Base-by-base conservation (phyloP, 2,888 invertebrate species). In the Eristalis pertinax region DNA sequence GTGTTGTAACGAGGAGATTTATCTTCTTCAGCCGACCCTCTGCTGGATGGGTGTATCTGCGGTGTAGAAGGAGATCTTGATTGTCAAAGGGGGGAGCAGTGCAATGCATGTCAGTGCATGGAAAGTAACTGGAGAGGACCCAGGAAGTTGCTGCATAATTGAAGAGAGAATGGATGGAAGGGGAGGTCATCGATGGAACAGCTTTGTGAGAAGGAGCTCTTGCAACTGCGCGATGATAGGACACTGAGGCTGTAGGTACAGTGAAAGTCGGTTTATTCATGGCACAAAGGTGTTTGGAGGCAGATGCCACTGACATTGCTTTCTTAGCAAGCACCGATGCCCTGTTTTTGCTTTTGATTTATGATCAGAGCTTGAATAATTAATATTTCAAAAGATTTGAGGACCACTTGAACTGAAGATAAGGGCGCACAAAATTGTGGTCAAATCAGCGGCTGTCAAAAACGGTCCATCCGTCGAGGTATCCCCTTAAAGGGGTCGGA, bases 1-100 rank as follows among this genome's bases (percentile, higher is more conserved):
- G 75, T 64, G 67, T 72, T 68, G 68, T 67, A 64, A 68, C 56
- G 80, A 84, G 70, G 72, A 76, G 13, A 80, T 80, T 85, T 81
- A 76, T 85, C 72, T 76, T 24, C 26, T 11, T 38, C 70, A 64
- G 38, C 41, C 38, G 32, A 38, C 32, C 22, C 22, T 32, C 5
- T 15, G 19, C 10, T 50, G 32, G 58, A 10, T 22, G 38, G 29
- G 8, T 50, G 19, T 50, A 50, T 19, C 50, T 50, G n/a, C 50
- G 19, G 50, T 19, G 19, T 50, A 19, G 43, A 50, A 50, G 15
- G n/a, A 50, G 2, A 4, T n/a, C 19, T 50, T 19, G 50, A 50
- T 50, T 19, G 8, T 50, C 50, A 19, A 19, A n/a, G 5, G 50
- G 19, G 50, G 50, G 50, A 2, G 32, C 32, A 8, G 32, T 8